These are phyloP conservation scores for Phocides pigmalion DNA, from an alignment of 1,140 invertebrate genomes.

Conservation along the genomic window DNA sequence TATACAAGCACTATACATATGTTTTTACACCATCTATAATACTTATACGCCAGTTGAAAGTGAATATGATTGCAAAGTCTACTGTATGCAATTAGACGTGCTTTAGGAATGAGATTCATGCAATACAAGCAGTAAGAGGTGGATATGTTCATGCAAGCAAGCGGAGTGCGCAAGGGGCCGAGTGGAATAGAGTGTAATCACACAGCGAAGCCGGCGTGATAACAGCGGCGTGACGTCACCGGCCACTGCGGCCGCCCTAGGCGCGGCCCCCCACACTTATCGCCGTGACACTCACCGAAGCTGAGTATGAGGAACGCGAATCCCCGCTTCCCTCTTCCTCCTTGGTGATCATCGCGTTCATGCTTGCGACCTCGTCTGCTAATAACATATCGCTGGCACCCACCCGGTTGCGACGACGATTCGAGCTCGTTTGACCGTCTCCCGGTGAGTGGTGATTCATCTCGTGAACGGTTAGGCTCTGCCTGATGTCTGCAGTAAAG, in stretches of 20 bases:
- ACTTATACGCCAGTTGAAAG: not conserved
- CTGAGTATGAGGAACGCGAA: conserved; percentile 68
- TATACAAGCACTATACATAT: too few species aligned
- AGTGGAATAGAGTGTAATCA: conserved; percentile 52
- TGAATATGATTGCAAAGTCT: not conserved
- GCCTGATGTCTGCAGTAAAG: conserved; percentile 96
- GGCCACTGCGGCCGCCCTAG: conserved; percentile 53
- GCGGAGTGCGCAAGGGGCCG: conserved; percentile 53
- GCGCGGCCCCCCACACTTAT: conserved; percentile 51
- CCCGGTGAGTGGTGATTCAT: conserved; percentile 94
- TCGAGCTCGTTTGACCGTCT: conserved; percentile 84
- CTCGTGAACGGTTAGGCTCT: conserved; percentile 95
- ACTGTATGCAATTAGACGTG: not conserved
- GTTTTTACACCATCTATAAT: too few species aligned
- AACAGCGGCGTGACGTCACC: conserved; percentile 67
- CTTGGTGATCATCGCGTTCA: conserved; percentile 56
- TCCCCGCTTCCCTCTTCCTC: conserved; percentile 78
- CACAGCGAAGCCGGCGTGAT: conserved; percentile 50
- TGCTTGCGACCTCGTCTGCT: conserved; percentile 44
- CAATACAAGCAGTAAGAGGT: conserved; percentile 42
- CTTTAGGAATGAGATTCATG: conserved; percentile 24
- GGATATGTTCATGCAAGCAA: conserved; percentile 54
- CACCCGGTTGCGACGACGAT: conserved; percentile 86
- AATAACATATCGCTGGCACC: conserved; percentile 86
- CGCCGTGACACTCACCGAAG: conserved; percentile 70